phyloP scores from a whole-genome alignment of 2,113 vertebrate genomes.

The Hipposideros armiger region DNA sequence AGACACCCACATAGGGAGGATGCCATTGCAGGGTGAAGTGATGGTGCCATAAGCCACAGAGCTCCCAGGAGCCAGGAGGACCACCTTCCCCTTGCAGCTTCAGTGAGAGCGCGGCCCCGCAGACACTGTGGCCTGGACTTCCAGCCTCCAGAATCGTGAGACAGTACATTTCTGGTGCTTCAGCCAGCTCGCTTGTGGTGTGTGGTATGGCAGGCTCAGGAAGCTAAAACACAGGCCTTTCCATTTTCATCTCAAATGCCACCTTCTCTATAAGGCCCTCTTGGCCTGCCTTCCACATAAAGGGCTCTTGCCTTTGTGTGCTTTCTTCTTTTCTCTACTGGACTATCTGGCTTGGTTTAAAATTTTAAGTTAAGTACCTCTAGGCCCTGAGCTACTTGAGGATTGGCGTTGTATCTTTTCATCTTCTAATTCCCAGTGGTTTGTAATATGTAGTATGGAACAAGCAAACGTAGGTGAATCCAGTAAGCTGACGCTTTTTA shows the following conservation, averaged over 20 bases:
- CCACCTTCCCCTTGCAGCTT: background rate
- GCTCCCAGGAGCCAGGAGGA: background rate
- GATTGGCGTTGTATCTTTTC: no score
- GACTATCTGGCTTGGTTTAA: no score
- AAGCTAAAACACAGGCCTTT: background rate
- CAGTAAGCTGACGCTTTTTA: no score
- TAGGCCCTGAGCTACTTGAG: no score
- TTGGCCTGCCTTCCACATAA: no score
- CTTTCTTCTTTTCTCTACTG: no score
- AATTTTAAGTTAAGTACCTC: no score
- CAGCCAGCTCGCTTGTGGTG: background rate
- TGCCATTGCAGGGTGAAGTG: background rate
- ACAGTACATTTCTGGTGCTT: background rate
- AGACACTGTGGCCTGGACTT: background rate
- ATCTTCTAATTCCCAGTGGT: no score
- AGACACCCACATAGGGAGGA: background rate
- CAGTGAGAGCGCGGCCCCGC: background rate
- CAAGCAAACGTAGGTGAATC: no score
- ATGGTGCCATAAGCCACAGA: background rate
- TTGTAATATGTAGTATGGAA: no score
- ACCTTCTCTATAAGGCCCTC: no score
- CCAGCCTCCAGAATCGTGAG: background rate
- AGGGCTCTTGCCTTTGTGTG: no score
- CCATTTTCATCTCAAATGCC: background rate
- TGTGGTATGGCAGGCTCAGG: background rate